Percentiles rank a stretch among this genome's conserved stretches.
phyloP scores from a whole-genome alignment of 2,797 vertebrate genomes.

The Spinibarbus caldwelli region DNA sequence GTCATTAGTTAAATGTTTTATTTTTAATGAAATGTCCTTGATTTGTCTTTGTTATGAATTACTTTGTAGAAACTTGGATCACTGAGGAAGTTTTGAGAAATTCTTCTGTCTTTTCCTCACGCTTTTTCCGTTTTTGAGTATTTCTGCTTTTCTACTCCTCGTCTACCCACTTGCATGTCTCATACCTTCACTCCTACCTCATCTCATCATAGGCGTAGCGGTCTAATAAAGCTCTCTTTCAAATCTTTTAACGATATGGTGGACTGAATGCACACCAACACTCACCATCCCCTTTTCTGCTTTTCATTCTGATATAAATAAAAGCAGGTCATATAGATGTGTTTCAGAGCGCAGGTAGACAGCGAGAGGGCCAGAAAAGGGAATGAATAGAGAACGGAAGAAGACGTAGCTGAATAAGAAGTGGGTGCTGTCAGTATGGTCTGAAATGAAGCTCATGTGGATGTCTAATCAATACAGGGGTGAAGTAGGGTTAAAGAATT shows the following conservation, averaged over 20 bases:
- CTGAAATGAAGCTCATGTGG: background rate
- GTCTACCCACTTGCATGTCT: constrained; percentile 5
- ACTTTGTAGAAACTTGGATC: background rate
- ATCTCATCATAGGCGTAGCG: constrained; percentile 5
- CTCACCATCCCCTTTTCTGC: constrained; percentile 16
- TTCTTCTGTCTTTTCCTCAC: constrained; percentile 33
- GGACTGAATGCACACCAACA: constrained; percentile 12
- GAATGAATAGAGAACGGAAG: constrained; percentile 15
- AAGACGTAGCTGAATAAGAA: constrained; percentile 6
- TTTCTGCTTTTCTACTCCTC: background rate
- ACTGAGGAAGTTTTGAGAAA: background rate
- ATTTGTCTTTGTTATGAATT: background rate
- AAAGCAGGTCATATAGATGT: constrained; percentile 21
- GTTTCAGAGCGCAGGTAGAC: constrained; percentile 17
- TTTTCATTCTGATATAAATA: constrained; percentile 20
- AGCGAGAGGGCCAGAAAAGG: constrained; percentile 2
- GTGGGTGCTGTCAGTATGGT: background rate
- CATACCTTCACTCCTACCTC: constrained; percentile 25
- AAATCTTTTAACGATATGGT: background rate
- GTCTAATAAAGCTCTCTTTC: constrained; percentile 24
- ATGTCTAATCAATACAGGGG: constrained; percentile 2
- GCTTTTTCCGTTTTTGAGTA: background rate
- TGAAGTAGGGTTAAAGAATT: background rate
- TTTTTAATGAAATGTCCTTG: background rate
- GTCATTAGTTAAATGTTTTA: background rate